Percentiles rank a stretch among this genome's conserved stretches.
These are phyloP conservation scores for Myotis myotis DNA, from an alignment of 2,797 vertebrate species.

Conservation along the genomic window DNA sequence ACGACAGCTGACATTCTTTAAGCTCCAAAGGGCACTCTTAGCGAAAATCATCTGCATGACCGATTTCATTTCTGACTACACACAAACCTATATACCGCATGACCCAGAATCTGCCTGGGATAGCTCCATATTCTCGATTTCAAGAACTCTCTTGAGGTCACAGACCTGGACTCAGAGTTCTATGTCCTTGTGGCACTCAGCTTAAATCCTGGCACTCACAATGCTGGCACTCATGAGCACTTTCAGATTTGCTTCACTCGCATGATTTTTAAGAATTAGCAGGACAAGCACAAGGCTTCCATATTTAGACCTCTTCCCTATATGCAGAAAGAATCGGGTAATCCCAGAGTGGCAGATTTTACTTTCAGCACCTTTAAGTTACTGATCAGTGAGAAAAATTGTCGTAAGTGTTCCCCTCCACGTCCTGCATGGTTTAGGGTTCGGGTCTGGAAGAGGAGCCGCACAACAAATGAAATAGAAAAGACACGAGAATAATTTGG, in stretches of 20 bases:
- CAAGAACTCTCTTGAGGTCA: background rate
- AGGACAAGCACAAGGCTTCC: background rate
- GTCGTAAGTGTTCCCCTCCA: no score
- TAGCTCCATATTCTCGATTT: background rate
- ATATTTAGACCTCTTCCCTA: constrained; percentile 50
- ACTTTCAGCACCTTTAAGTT: constrained; percentile 18
- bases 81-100: background rate
- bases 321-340: background rate
- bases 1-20: background rate
- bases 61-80: background rate
- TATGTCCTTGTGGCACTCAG: background rate
- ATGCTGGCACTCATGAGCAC: background rate
- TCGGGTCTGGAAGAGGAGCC: no score
- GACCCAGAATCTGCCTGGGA: background rate
- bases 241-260: background rate
- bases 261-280: constrained; percentile 33
- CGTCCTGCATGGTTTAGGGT: no score
- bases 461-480: no score
- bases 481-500: no score
- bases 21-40: background rate
- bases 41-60: background rate
- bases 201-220: constrained; percentile 7
- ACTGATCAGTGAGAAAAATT: constrained; percentile 2
- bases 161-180: background rate
- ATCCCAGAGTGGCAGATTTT: background rate